A percentile compares a stretch with the other conserved stretches of the same genome.
Conservation (phyloP, 2,113 vertebrate genomes). For the Tachuris rubrigastra region DNA sequence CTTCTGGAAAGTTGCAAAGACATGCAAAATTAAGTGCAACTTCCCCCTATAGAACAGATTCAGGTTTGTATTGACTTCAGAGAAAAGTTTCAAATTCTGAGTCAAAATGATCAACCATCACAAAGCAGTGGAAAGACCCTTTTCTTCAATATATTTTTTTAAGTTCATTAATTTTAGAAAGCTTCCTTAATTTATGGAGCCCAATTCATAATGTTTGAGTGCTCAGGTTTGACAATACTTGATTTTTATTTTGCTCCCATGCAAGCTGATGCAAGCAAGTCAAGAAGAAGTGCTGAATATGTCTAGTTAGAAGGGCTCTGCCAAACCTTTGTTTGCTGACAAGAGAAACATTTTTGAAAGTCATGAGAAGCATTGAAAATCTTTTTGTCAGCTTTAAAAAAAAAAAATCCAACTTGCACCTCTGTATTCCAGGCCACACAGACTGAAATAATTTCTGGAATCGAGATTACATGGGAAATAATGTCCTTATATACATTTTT, state of each 20-base stretch:
- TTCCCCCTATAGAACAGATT: neutral
- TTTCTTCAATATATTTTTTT: neutral
- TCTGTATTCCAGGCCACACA: constrained; percentile 42
- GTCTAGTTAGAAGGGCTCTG: neutral
- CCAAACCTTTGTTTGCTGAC: constrained; percentile 32
- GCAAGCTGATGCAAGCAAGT: neutral
- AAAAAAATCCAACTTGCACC: neutral
- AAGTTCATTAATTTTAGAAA: neutral
- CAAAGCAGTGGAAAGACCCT: neutral
- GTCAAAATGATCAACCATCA: neutral
- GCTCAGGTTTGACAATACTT: neutral
- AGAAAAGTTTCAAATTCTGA: neutral
- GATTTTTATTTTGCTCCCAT: neutral
- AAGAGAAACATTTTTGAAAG: constrained; percentile 16
- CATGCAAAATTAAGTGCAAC: neutral
- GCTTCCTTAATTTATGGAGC: neutral
- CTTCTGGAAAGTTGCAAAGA: neutral
- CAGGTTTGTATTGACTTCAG: neutral
- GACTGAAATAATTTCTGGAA: constrained; percentile 36
- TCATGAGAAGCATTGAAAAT: neutral
- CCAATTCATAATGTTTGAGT: neutral
- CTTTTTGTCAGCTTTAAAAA: constrained; percentile 1
- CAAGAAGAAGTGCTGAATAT: neutral
- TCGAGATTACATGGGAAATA: neutral
- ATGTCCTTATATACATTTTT: constrained; percentile 1